Conservation (phyloP, 1,140 invertebrate species). For the Drosophila nigromelanica region DNA sequence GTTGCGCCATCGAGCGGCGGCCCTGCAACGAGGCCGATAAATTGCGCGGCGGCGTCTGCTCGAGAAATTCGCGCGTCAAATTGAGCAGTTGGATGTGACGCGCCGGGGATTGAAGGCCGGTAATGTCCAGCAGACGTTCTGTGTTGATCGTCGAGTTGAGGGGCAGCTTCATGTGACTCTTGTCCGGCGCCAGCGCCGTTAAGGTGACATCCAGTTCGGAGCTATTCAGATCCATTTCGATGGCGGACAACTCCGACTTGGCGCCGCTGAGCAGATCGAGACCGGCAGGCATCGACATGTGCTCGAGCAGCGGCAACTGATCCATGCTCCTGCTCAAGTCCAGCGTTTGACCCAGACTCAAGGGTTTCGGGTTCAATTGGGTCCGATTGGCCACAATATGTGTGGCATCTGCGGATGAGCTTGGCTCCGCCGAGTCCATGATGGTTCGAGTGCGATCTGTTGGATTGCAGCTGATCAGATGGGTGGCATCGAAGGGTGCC, state of each 20-base stretch:
- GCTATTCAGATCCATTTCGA: constrained; percentile 31
- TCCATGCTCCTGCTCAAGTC: constrained; percentile 64
- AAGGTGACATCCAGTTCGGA: constrained; percentile 65
- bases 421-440: neutral
- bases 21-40: constrained; percentile 3
- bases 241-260: neutral
- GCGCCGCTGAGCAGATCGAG: constrained; percentile 39
- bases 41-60: constrained; percentile 26
- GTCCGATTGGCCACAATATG: constrained; percentile 7
- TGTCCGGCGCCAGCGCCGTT: constrained; percentile 66
- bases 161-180: constrained; percentile 71
- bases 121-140: constrained; percentile 68
- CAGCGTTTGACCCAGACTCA: constrained; percentile 21
- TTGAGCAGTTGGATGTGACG: constrained; percentile 68
- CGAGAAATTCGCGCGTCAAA: constrained; percentile 61
- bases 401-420: constrained; percentile 19
- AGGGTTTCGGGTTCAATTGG: too few species aligned
- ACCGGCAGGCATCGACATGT: constrained; percentile 72
- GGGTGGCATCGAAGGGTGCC: constrained; percentile 22
- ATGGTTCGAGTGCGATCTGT: constrained; percentile 7
- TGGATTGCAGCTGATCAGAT: constrained; percentile 25
- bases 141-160: constrained; percentile 77
- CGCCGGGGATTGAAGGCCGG: constrained; percentile 47
- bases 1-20: constrained; percentile 55
- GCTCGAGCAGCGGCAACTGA: constrained; percentile 69